Percentiles rank a stretch among this genome's conserved stretches.
Evolutionary conservation across 1,140 invertebrate genomes (phyloP).

Genomic region (Panonychus citri): DNA sequence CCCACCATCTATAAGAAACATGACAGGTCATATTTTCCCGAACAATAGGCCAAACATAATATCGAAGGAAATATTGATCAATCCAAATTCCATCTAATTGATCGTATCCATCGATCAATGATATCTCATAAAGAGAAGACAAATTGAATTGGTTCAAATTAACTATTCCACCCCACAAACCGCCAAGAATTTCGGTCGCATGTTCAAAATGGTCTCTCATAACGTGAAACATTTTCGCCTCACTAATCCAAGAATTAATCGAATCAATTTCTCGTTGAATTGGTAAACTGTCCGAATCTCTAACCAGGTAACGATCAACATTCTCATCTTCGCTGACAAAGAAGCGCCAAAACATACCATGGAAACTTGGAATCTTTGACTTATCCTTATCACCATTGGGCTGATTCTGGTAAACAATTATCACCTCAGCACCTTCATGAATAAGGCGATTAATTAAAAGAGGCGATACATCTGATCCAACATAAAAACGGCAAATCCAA

Average conservation of each 20-base stretch:
- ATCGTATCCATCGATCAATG: not conserved
- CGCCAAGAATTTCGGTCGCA: not conserved
- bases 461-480: not conserved
- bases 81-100: not conserved
- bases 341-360: no score
- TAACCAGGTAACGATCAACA: not conserved
- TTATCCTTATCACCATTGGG: no score
- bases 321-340: not conserved
- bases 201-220: not conserved
- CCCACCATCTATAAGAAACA: not conserved
- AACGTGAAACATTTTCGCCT: not conserved
- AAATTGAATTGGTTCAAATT: not conserved
- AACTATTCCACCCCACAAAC: not conserved
- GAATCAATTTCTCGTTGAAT: not conserved
- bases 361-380: no score
- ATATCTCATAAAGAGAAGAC: not conserved
- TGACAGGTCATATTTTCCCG: not conserved
- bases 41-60: not conserved
- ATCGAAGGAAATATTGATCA: not conserved
- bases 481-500: not conserved
- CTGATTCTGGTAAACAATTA: not conserved
- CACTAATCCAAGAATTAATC: not conserved
- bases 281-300: not conserved
- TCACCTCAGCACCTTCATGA: not conserved
- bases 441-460: not conserved